Percentiles rank a stretch among this genome's conserved stretches.
phyloP scores from a whole-genome alignment of 2,113 vertebrate species.

The Mellivora capensis region DNA sequence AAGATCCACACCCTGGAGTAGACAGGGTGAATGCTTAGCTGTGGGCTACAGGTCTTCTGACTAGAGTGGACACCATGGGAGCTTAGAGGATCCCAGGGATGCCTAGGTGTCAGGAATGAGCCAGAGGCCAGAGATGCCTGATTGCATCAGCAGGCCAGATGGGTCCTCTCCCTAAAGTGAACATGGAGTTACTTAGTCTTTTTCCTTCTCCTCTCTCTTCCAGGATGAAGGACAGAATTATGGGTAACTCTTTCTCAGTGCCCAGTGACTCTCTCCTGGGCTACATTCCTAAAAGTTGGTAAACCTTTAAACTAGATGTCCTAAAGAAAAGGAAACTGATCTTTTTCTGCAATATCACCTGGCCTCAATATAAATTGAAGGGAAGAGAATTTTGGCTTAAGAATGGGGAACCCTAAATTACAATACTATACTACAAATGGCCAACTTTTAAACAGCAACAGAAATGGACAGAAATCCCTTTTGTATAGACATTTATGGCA shows the following conservation, averaged over 20 bases:
- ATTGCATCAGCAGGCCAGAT: neutral
- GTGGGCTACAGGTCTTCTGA: neutral
- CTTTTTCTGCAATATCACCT: neutral
- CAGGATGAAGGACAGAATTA: neutral
- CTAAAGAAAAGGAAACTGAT: neutral
- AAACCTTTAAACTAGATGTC: neutral
- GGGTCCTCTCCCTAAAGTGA: neutral
- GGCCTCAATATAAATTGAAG: neutral
- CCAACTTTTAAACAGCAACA: neutral
- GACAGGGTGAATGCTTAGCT: neutral
- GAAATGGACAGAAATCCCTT: neutral
- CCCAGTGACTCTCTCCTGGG: neutral
- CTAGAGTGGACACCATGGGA: neutral
- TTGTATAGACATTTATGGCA: neutral
- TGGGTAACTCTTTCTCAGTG: neutral
- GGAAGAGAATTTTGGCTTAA: neutral
- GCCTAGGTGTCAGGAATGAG: neutral
- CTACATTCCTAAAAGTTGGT: neutral
- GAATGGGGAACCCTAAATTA: neutral
- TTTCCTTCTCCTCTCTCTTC: neutral
- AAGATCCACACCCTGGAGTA: neutral
- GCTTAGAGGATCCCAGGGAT: neutral
- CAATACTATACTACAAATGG: neutral
- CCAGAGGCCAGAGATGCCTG: neutral
- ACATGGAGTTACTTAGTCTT: neutral